Percentiles rank a stretch among this genome's conserved stretches.
phyloP scores from a whole-genome alignment of 2,113 vertebrate species.

The Caloenas nicobarica region DNA sequence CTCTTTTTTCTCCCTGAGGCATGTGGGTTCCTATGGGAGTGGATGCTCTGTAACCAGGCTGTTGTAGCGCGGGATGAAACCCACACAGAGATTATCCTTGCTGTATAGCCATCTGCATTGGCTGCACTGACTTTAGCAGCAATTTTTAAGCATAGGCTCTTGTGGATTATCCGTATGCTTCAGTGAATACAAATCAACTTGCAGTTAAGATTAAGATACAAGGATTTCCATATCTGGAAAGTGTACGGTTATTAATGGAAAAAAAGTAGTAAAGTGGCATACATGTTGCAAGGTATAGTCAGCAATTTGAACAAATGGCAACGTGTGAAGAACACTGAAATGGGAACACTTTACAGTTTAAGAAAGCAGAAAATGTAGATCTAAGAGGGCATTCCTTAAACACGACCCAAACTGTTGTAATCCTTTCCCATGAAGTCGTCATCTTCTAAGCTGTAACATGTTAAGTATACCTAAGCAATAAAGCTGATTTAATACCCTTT shows the following conservation, averaged over 20 bases:
- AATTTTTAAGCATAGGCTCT: slow-evolving; percentile 17
- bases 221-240: not conserved
- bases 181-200: slow-evolving; percentile 13
- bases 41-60: not conserved
- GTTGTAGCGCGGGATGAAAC: not conserved
- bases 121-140: not conserved
- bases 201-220: not conserved
- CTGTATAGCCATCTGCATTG: not conserved
- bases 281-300: not conserved
- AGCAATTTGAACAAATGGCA: not conserved
- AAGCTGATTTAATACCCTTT: slow-evolving; percentile 6
- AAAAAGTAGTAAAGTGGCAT: not conserved
- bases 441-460: not conserved
- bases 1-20: not conserved
- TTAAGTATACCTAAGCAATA: not conserved
- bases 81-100: not conserved
- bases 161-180: slow-evolving; percentile 33
- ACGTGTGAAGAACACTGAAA: not conserved
- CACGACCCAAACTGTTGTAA: not conserved
- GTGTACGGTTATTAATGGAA: rapidly evolving
- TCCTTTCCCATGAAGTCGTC: not conserved
- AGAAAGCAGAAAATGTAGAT: not conserved
- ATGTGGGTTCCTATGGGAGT: not conserved
- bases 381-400: not conserved
- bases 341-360: not conserved